Evolutionary conservation across 2,888 invertebrate species (phyloP).

Genomic region (Drosophila fulvimacula): DNA sequence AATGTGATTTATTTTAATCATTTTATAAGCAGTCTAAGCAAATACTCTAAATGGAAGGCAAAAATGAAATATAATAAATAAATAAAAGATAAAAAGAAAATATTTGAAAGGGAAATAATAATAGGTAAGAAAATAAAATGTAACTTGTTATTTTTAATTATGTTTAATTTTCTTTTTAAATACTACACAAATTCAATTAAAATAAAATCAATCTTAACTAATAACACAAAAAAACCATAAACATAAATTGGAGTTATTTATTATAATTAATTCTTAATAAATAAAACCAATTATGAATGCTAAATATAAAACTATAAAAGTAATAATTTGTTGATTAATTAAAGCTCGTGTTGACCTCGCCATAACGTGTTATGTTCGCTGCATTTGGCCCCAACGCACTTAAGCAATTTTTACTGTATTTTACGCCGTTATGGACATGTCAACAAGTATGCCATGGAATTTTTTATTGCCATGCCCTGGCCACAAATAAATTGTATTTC

Average conservation of each 20-base stretch:
- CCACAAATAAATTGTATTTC: constrained; percentile 73
- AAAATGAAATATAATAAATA: no score
- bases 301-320: not conserved
- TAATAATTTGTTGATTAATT: not conserved
- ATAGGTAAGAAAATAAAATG: no score
- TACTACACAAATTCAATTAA: no score
- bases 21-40: no score
- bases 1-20: no score
- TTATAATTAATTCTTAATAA: not conserved
- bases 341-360: not conserved
- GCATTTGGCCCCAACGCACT: constrained; percentile 19
- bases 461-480: constrained; percentile 57
- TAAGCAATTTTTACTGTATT: constrained; percentile 59
- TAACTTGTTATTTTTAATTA: no score
- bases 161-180: no score
- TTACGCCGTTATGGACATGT: constrained; percentile 39
- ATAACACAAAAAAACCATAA: no score
- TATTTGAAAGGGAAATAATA: no score
- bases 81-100: no score
- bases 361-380: not conserved
- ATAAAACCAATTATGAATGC: not conserved
- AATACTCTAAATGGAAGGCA: no score
- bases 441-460: constrained; percentile 53
- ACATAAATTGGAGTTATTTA: not conserved
- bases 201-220: no score